Base-by-base conservation (phyloP, 2,888 invertebrate genomes). In the Chloroclysta siterata region DNA sequence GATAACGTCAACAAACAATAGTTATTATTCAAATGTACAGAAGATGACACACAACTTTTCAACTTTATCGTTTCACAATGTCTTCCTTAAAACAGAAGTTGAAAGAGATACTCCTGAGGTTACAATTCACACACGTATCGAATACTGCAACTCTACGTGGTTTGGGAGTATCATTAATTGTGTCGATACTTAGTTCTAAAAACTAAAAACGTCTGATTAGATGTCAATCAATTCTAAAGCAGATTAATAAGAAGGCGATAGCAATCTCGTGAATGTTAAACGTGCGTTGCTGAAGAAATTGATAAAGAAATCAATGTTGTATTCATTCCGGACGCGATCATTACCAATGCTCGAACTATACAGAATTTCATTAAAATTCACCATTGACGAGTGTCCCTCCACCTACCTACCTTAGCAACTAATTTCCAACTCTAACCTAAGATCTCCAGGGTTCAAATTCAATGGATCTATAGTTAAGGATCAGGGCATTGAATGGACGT, bases 261-360 rank as follows among this genome's bases (percentile, higher is more conserved):
- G 60, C 68, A 8, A 75, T 75, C 72, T 73, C 60, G 48, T 59
- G 47, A 64, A 68, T 52, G 54, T 59, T 47, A 51, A 63, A 69
- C 63, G 66, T 64, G 72, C 68, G 69, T 53, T 63, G 64, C 44
- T 68, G 46, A 78, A 77, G 72, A 77, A 75, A 69, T 75, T 78
- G 80, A 83, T 83, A 79, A 85, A 85, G 83, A 84, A 82, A 82
- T 83, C 80, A 84, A 78, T 76, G 70, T 75, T 67, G 67, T 66
- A 77, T 76, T 70, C 74, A 72, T 71, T 78, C 72, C 62, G 64
- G 70, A 71, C 74, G 73, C 72, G 82, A 80, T 75, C 73, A 65
- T 74, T 73, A 77, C 71, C 74, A 74, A 76, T 73, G 76, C 75
- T 71, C 71, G 63, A 74, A 69, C 68, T 74, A 74, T 71, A 64